Base-by-base conservation (phyloP, 1,140 invertebrate genomes). In the Sminthurides bifidus region DNA sequence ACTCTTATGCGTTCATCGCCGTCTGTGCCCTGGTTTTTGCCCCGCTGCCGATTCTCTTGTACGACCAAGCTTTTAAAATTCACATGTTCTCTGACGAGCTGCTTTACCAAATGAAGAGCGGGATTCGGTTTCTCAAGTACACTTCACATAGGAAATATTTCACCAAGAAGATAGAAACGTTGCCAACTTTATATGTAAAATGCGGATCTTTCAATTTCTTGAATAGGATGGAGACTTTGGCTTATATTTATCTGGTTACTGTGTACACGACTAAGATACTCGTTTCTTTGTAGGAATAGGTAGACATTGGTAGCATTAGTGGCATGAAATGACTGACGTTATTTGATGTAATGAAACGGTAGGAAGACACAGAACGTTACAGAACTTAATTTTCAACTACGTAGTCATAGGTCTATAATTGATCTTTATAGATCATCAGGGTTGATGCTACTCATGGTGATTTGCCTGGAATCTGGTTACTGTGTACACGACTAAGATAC, bases 1-100 rank as follows among this genome's bases (percentile, higher is more conserved):
- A 33, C n/a, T 31, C 46, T n/a, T 33, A 33, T 5, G 3, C 35
- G 3, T 49, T 49, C 24, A 23, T 49, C 2, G 24, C 6, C 3
- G 46, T 49, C 8, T 49, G 46, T 35, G 46, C 5, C 12, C 3
- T 49, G 3, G 8, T 49, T 23, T 49, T 49, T 31, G 29, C 46
- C 6, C 46, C 46, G 3, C 29, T 49, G 5, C 46, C 46, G 3
- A 19, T 49, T 8, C 46, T 49, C 14, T 26, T 49, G 17, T 49
- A 49, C 29, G 46, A 49, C 27, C 46, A 49, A 21, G 46, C 46
- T n/a, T 49, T 49, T 21, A 6, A 31, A n/a, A 33, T 49, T 6
- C 29, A 49, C 19, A 31, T 33, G n/a, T 19, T 33, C 24, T 49
- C 46, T 8, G 3, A 33, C 6, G 12, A 17, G 2, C 21, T n/a